These are phyloP conservation scores for Melinopterus prodromus DNA, from an alignment of 2,888 invertebrate genomes.

Conservation along the genomic window DNA sequence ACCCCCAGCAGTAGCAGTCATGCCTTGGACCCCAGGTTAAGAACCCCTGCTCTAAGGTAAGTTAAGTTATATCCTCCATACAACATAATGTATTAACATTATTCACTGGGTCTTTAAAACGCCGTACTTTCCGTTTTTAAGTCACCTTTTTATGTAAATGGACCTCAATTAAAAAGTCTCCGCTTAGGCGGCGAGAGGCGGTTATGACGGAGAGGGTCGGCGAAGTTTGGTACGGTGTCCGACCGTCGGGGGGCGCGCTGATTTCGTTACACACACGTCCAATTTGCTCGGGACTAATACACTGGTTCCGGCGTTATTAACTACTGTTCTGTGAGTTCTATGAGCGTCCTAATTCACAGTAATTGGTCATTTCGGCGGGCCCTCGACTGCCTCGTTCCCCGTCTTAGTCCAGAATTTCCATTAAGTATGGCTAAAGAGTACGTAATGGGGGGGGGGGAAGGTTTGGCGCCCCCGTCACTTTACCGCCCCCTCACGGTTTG, in stretches of 20 bases:
- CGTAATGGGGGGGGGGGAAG: constrained; percentile 37
- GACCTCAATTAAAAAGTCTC: background rate
- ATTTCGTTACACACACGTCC: constrained; percentile 21
- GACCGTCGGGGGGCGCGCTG: background rate
- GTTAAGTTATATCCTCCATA: no score
- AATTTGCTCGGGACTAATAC: constrained; percentile 28
- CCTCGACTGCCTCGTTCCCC: constrained; percentile 27
- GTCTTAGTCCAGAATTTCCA: constrained; percentile 40
- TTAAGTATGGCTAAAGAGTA: constrained; percentile 46
- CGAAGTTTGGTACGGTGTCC: constrained; percentile 24
- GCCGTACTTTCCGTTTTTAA: background rate
- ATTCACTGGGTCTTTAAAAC: background rate
- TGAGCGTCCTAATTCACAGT: constrained; percentile 36
- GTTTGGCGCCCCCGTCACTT: no score
- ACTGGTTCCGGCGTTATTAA: constrained; percentile 34
- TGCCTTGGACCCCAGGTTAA: no score
- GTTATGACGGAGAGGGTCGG: background rate
- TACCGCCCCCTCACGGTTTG: no score
- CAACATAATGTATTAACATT: no score
- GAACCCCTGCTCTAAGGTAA: no score
- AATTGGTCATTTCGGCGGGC: constrained; percentile 39
- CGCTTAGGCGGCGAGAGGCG: background rate
- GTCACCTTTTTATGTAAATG: background rate
- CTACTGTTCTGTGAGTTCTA: constrained; percentile 35
- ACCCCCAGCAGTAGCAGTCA: no score